phyloP scores from a whole-genome alignment of 2,113 vertebrate genomes.

The Australoheros scitulus region DNA sequence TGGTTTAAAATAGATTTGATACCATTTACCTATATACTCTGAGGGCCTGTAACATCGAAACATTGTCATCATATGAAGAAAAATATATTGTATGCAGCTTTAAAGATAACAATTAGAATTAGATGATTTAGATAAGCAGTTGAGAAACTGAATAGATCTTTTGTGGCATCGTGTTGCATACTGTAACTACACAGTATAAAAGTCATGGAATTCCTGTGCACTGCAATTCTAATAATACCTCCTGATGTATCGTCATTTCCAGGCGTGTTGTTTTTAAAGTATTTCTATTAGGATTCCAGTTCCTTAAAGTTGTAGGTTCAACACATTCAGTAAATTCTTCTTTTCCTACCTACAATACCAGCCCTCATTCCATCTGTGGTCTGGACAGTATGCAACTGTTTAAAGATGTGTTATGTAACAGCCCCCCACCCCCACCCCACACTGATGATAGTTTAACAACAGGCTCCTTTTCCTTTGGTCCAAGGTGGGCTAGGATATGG shows the following conservation, averaged over 20 bases:
- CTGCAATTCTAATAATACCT: conserved; percentile 35
- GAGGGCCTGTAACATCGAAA: background rate
- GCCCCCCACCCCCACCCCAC: background rate
- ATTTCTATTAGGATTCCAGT: conserved; percentile 44
- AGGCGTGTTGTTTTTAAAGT: conserved; percentile 41
- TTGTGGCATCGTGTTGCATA: conserved; percentile 30
- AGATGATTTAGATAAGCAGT: background rate
- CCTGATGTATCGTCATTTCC: background rate
- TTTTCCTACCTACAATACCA: background rate
- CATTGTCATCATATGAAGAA: background rate
- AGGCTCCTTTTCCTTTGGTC: background rate
- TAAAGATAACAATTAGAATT: too few relatives aligned
- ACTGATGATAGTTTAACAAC: conserved; percentile 34
- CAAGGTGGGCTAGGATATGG: background rate
- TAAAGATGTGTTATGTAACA: conserved; percentile 48
- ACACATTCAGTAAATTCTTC: conserved; percentile 50
- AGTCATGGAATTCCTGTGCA: conserved; percentile 18
- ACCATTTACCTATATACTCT: background rate
- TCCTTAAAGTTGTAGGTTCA: conserved; percentile 33
- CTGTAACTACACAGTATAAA: conserved; percentile 36
- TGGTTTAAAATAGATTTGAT: too few relatives aligned
- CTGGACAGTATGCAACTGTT: background rate
- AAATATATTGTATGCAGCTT: background rate
- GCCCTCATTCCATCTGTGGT: conserved; percentile 21
- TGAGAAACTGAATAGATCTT: background rate